Evolutionary conservation across 2,888 invertebrate species (phyloP), one percentile per base, ranked within the genome.

Genomic region (Drosophila tanythrix): DNA sequence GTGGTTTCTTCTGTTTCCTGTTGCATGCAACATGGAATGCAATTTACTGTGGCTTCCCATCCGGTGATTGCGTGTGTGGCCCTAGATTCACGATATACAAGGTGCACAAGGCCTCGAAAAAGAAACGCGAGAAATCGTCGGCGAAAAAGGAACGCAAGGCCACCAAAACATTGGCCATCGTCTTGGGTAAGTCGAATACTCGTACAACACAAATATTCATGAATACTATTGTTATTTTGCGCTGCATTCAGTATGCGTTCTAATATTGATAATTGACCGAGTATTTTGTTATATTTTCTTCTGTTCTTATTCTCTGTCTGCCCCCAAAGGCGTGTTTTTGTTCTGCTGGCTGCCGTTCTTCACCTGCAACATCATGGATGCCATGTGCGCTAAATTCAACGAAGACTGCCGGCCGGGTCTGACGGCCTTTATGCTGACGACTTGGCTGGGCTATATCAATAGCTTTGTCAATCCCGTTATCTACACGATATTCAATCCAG

Each of bases 321-420:
- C 8, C 46, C 8, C 4, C 36, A 3, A 56, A 99, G 99, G 98
- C 88, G 98, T 99, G 3, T 99, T 99, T 93, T 95, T 99, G 50
- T 96, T 99, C 91, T 99, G 99, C 94, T 99, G 99, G 99, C 97
- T 98, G 74, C 99, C 99, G 43, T 99, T 99, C 94, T 99, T 99
- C 95, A 98, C 98, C 2, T 98, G 99, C 94, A 99, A 98, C 94
- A 98, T 99, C 81, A 95, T 99, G 94, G 99, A 98, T 92, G 99
- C 99, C 13, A 96, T 99, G 93, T 99, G 99, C 94, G 97, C 97
- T 88, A 98, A 98, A 93, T 94, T 97, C 86, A 95, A 95, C 59
- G 94, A 95, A 83, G 95, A 96, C 78, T 97, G 97, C 93, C 96
- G 96, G 78, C 97, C 98, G 0, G 96, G 98, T 31, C 95, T 98